Evolutionary conservation across 92 coral and sea anemone species (phyloP).

Genomic region (Zoanthus solanderi): DNA sequence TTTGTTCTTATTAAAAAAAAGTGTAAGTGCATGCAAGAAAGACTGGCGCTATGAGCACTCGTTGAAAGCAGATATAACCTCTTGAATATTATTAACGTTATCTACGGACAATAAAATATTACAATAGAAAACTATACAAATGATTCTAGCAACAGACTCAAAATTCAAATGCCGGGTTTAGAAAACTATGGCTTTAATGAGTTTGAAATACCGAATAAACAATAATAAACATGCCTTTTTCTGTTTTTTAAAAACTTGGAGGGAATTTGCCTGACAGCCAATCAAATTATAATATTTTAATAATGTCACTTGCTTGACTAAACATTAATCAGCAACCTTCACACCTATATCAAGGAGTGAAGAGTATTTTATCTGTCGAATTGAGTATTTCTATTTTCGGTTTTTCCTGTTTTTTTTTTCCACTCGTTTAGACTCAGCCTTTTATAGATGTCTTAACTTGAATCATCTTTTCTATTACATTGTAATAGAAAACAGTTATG

Average conservation of each 20-base stretch:
- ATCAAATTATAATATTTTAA: not conserved
- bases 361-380: not conserved
- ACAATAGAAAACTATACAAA: too few relatives aligned
- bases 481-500: too few relatives aligned
- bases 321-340: not conserved
- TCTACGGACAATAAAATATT: too few relatives aligned
- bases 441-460: too few relatives aligned
- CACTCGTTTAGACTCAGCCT: too few relatives aligned
- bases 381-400: not conserved
- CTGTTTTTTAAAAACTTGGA: not conserved
- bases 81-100: too few relatives aligned
- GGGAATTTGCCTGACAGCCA: not conserved
- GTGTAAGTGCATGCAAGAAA: too few relatives aligned
- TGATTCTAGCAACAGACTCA: not conserved
- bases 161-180: not conserved
- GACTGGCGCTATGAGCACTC: too few relatives aligned
- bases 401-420: too few relatives aligned
- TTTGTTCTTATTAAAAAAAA: too few relatives aligned
- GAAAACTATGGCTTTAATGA: not conserved
- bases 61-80: too few relatives aligned
- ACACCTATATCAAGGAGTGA: not conserved
- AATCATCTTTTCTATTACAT: too few relatives aligned
- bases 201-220: not conserved
- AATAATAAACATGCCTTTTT: not conserved
- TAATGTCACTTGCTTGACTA: not conserved